phyloP scores from a whole-genome alignment of 2,113 vertebrate species.

The Pseudonaja textilis region DNA sequence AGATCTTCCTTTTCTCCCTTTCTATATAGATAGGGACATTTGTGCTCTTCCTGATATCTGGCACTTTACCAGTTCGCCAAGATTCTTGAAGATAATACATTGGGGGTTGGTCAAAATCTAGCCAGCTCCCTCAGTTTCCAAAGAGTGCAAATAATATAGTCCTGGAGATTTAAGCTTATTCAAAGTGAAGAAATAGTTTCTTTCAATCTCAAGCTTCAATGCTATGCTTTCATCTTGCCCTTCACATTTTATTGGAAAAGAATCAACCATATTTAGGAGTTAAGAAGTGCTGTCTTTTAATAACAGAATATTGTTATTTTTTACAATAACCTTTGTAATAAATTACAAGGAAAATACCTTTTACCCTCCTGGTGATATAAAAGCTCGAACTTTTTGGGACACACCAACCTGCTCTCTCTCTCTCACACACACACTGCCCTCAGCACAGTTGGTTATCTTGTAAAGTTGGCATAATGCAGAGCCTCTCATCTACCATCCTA shows the following conservation, averaged over 20 bases:
- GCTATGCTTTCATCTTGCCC: not conserved
- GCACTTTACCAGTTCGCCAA: not conserved
- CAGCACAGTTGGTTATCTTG: not conserved
- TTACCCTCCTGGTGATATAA: not conserved
- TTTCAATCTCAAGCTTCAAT: not conserved
- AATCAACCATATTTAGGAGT: not conserved
- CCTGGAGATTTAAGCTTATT: not conserved
- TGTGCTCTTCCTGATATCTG: not conserved
- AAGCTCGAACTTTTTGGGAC: not conserved
- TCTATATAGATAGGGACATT: not conserved
- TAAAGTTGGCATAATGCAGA: not conserved
- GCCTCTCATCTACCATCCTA: not conserved
- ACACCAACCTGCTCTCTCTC: not conserved
- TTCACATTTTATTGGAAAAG: not conserved
- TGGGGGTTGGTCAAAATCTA: not conserved
- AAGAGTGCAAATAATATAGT: not conserved
- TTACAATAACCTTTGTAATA: not conserved
- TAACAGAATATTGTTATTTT: not conserved
- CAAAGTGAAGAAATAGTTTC: not conserved
- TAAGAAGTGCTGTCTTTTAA: not conserved
- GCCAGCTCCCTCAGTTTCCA: not conserved
- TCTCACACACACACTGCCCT: not conserved
- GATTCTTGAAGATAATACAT: not conserved
- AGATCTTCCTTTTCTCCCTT: not conserved
- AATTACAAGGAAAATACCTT: not conserved